These are phyloP conservation scores for Sebastes goodei DNA, from an alignment of 2,797 vertebrate species.

Conservation along the genomic window DNA sequence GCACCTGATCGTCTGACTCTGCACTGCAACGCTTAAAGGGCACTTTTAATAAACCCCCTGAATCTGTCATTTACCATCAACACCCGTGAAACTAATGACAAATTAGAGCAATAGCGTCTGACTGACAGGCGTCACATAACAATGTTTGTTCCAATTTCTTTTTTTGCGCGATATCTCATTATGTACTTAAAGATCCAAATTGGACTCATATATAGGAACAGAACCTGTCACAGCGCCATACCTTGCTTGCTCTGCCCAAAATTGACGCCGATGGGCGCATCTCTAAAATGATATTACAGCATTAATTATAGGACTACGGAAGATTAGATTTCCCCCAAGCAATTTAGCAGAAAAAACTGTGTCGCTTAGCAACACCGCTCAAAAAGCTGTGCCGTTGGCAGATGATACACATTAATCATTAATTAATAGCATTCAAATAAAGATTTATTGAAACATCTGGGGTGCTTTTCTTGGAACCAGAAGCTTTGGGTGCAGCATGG, in stretches of 20 bases:
- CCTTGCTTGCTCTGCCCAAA: constrained; percentile 29
- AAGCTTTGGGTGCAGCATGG: background rate
- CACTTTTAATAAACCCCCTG: background rate
- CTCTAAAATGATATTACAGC: constrained; percentile 58
- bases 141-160: constrained; percentile 30
- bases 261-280: constrained; percentile 60
- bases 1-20: background rate
- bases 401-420: constrained; percentile 60
- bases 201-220: constrained; percentile 32
- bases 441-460: constrained; percentile 46
- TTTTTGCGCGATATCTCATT: constrained; percentile 39
- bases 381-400: constrained; percentile 41
- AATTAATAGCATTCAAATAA: constrained; percentile 60
- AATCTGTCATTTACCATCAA: constrained; percentile 4
- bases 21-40: background rate
- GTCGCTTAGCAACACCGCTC: constrained; percentile 75
- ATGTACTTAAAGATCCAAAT: constrained; percentile 48
- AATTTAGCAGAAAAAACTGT: constrained; percentile 50
- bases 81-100: constrained; percentile 5
- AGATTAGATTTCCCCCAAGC: constrained; percentile 67
- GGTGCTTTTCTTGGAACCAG: background rate
- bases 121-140: constrained; percentile 46
- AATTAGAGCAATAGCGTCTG: constrained; percentile 29
- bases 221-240: constrained; percentile 56
- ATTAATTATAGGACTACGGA: constrained; percentile 70